Conservation (phyloP, 1,140 invertebrate genomes). For the Thaumetopoea pityocampa region DNA sequence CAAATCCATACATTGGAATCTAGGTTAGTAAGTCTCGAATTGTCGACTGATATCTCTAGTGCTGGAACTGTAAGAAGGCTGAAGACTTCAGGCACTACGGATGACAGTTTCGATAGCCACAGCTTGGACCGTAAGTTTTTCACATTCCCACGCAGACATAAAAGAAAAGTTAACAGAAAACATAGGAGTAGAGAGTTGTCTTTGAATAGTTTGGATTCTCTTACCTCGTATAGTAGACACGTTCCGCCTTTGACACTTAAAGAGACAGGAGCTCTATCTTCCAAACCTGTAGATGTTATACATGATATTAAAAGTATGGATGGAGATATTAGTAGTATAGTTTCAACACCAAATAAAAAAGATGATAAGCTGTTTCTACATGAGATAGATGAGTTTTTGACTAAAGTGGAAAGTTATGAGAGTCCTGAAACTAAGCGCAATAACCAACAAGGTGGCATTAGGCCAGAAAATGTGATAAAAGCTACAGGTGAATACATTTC, state of each 20-base stretch:
- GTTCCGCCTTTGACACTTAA: conserved; percentile 35
- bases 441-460: conserved; percentile 25
- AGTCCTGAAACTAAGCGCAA: conserved; percentile 46
- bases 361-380: conserved; percentile 65
- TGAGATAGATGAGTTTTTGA: conserved; percentile 76
- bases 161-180: conserved; percentile 36
- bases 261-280: conserved; percentile 7
- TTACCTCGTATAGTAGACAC: conserved; percentile 12
- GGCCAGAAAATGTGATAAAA: conserved; percentile 56
- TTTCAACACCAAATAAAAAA: conserved; percentile 63
- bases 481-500: conserved; percentile 55
- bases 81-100: conserved; percentile 38
- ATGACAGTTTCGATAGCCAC: conserved; percentile 42
- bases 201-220: conserved; percentile 45
- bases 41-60: conserved; percentile 42
- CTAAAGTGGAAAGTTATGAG: conserved; percentile 73
- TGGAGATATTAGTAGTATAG: conserved; percentile 60
- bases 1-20: conserved; percentile 79
- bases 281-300: conserved; percentile 19
- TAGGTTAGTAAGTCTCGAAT: conserved; percentile 72
- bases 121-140: conserved; percentile 52
- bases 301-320: conserved; percentile 65
- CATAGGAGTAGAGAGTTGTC: conserved; percentile 37
- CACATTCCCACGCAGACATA: conserved; percentile 57
- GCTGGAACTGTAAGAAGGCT: conserved; percentile 22